Percentiles rank a stretch among this genome's conserved stretches.
These are phyloP conservation scores for Orycteropus afer DNA, from an alignment of 2,113 vertebrate species.

Conservation along the genomic window DNA sequence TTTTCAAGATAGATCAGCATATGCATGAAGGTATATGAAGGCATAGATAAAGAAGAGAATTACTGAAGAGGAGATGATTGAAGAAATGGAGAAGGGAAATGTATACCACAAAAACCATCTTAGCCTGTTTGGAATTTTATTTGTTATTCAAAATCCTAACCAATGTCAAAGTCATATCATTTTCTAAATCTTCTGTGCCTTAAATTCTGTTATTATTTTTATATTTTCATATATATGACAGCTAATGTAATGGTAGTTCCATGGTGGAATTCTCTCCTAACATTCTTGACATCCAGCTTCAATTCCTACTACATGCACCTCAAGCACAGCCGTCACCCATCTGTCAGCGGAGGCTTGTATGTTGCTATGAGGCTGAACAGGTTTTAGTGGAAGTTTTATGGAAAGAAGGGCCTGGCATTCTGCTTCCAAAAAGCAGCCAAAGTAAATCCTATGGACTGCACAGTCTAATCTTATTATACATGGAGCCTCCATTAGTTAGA, in stretches of 20 bases:
- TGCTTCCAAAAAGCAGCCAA: background rate
- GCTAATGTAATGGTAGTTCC: background rate
- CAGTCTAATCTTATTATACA: background rate
- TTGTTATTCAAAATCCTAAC: background rate
- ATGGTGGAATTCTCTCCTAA: background rate
- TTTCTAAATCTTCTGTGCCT: background rate
- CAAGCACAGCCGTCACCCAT: background rate
- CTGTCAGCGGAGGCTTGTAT: background rate
- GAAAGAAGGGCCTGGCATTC: background rate
- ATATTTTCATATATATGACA: background rate
- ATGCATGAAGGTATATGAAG: background rate
- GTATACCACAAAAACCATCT: background rate
- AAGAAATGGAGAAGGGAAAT: background rate
- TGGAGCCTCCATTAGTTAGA: background rate
- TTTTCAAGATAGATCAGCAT: slow-evolving; percentile 12
- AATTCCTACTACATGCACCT: background rate
- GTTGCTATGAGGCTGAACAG: background rate
- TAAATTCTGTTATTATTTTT: background rate
- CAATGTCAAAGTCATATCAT: background rate
- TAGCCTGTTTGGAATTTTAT: background rate
- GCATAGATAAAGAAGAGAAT: background rate
- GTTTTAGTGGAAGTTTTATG: background rate
- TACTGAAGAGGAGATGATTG: background rate
- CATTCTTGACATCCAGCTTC: too few species aligned
- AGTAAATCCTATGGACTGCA: background rate